Conservation (phyloP, 2,113 vertebrate genomes). For the Neogale vison region DNA sequence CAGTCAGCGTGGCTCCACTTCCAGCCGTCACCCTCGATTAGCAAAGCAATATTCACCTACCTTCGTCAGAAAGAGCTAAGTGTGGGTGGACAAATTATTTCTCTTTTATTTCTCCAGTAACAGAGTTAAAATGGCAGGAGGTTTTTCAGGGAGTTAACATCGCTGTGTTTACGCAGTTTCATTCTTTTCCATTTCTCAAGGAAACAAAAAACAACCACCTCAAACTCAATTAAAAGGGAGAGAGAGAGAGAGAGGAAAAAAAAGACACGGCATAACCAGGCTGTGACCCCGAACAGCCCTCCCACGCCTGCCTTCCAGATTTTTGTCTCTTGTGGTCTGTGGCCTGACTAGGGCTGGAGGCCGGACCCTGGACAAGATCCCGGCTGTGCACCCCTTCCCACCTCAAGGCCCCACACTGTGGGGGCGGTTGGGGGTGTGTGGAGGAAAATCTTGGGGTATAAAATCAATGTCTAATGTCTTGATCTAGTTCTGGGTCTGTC, state of each 20-base stretch:
- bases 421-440: neutral
- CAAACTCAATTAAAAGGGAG: constrained; percentile 76
- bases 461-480: neutral
- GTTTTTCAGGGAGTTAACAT: constrained; percentile 84
- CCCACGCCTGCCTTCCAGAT: neutral
- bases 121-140: constrained; percentile 83
- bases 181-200: constrained; percentile 79
- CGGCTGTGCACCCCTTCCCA: neutral
- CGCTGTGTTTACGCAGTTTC: constrained; percentile 81
- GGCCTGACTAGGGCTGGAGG: neutral
- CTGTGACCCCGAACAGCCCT: constrained; percentile 45
- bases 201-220: constrained; percentile 76
- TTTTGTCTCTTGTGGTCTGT: neutral
- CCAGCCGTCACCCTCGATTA: constrained; percentile 83
- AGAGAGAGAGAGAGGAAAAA: neutral
- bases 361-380: neutral
- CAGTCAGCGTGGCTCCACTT: constrained; percentile 75
- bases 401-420: neutral
- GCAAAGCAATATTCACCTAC: constrained; percentile 85
- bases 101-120: constrained; percentile 84
- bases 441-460: neutral
- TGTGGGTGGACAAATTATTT: constrained; percentile 87
- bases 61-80: constrained; percentile 84
- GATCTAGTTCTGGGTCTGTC: neutral
- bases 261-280: constrained; percentile 22